Percentiles rank a stretch among this genome's conserved stretches.
Conservation (phyloP, 2,113 vertebrate species). For the Melanostigma gelatinosum region DNA sequence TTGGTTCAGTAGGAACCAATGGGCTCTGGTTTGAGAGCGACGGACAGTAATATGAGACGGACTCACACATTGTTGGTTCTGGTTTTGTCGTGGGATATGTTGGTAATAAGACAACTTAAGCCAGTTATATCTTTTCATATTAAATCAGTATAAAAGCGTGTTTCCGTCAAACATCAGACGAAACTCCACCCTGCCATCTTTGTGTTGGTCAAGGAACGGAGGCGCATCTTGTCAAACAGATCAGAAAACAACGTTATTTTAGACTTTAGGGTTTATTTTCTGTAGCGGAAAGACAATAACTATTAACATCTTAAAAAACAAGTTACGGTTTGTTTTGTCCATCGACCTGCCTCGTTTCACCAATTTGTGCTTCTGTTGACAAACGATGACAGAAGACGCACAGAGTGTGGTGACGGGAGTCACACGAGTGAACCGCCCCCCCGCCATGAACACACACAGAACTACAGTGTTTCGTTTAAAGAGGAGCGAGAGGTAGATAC, state of each 20-base stretch:
- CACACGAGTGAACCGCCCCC: background rate
- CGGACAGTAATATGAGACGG: background rate
- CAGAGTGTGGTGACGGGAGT: background rate
- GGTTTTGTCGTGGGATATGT: background rate
- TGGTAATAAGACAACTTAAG: background rate
- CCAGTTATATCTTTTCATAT: background rate
- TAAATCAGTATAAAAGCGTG: background rate
- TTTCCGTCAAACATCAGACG: background rate
- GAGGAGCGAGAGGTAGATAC: constrained; percentile 82
- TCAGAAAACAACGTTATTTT: background rate
- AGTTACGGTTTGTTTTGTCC: background rate
- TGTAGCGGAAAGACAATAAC: background rate
- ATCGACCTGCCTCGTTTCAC: background rate
- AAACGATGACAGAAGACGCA: background rate
- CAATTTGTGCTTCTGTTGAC: background rate
- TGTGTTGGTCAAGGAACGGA: background rate
- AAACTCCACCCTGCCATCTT: background rate
- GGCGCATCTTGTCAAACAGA: background rate
- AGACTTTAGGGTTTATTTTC: background rate
- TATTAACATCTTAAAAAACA: background rate
- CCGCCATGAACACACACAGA: constrained; percentile 23
- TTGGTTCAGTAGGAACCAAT: background rate
- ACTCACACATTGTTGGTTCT: background rate
- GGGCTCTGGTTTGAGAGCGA: background rate
- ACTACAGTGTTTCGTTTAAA: constrained; percentile 74